Evolutionary conservation across 2,113 vertebrate genomes (phyloP).

Genomic region (Urocynchramus pylzowi): DNA sequence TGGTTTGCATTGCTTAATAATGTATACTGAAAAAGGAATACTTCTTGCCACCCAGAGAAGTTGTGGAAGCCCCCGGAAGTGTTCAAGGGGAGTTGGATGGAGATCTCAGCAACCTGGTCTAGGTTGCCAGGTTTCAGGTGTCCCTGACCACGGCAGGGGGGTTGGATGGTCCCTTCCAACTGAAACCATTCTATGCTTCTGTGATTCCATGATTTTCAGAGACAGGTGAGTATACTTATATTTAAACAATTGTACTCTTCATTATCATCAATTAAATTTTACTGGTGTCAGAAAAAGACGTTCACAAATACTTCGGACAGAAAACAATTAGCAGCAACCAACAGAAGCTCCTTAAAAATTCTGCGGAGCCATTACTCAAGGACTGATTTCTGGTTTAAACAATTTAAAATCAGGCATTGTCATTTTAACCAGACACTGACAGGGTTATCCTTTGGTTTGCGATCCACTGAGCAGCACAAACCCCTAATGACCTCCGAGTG

Average conservation of each 20-base stretch:
- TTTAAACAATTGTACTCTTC: background rate
- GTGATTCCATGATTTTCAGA: background rate
- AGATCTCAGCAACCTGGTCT: background rate
- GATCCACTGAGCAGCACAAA: background rate
- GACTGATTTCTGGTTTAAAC: background rate
- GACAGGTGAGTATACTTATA: background rate
- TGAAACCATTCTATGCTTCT: background rate
- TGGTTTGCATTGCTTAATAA: background rate
- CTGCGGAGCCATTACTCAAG: background rate
- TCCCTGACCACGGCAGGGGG: too few species aligned
- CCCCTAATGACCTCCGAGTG: rapidly evolving
- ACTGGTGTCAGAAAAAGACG: background rate
- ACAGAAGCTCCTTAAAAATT: background rate
- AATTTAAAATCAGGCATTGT: background rate
- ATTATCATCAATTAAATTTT: background rate
- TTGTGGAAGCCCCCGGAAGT: background rate
- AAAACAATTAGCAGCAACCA: background rate
- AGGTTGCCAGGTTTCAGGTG: too few species aligned
- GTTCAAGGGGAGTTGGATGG: background rate
- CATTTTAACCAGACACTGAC: background rate
- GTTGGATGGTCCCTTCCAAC: background rate
- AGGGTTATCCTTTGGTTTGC: background rate
- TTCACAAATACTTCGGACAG: background rate
- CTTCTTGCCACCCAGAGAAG: background rate
- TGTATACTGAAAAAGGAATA: background rate